Percentiles rank a stretch among this genome's conserved stretches.
phyloP scores from a whole-genome alignment of 2,797 vertebrate genomes.

The Sternotherus odoratus region DNA sequence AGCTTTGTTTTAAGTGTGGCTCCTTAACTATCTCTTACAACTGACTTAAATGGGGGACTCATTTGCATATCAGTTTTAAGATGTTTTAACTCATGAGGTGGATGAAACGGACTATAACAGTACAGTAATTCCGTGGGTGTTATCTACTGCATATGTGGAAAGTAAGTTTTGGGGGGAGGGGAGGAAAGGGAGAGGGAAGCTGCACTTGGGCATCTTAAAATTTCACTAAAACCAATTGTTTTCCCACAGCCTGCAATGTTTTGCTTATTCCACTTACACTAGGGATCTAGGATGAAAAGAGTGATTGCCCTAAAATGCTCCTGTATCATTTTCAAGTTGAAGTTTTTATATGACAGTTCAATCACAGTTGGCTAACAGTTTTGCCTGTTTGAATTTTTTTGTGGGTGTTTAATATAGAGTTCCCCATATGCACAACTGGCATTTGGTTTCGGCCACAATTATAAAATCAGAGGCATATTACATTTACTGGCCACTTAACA shows the following conservation, averaged over 20 bases:
- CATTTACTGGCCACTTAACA: background rate
- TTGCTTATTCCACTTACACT: background rate
- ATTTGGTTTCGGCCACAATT: background rate
- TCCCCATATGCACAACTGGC: background rate
- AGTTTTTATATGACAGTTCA: background rate
- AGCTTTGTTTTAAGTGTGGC: background rate
- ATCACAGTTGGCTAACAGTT: background rate
- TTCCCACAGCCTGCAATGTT: background rate
- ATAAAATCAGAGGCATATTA: background rate
- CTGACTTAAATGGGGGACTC: background rate
- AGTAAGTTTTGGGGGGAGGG: fast-evolving
- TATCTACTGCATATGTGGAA: background rate
- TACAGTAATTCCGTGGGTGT: background rate
- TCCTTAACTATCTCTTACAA: background rate
- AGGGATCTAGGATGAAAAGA: conserved; percentile 17
- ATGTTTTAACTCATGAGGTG: background rate
- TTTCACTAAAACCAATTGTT: background rate
- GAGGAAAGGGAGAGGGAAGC: background rate
- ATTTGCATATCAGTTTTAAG: background rate
- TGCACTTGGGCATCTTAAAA: background rate
- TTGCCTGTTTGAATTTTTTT: conserved; percentile 20
- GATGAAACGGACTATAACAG: background rate
- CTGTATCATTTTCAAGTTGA: background rate
- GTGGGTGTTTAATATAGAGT: background rate
- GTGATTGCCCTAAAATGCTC: background rate